Base-by-base conservation (phyloP, 2,797 vertebrate species). In the Tympanoctomys barrerae region DNA sequence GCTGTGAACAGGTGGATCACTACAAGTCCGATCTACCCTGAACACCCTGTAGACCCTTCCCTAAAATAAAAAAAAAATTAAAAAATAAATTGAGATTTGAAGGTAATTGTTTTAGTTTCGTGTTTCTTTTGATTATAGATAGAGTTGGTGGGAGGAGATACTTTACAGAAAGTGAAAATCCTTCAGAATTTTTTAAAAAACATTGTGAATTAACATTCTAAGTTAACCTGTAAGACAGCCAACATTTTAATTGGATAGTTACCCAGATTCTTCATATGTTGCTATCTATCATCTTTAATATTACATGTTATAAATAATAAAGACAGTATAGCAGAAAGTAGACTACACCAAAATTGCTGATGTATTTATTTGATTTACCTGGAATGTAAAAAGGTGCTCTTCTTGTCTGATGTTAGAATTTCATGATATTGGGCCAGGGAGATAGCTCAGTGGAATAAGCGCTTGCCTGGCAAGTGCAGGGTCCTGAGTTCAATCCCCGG, bases 261-360 rank as follows among this genome's bases (percentile, higher is more conserved):
- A 70, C 6, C n/a, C 33, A 39, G 3, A 42, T 95, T 93, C 62
- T 13, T 95, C 68, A 94, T 94, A 14, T 54, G 14, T 6, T 66
- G n/a, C 26, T 89, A 42, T 42, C n/a, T 83, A 7, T 49, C n/a
- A 64, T 87, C 68, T 96, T 92, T 81, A 68, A 46, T 87, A 73
- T 79, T 90, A 85, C 7, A 33, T 49, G 19, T 52, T 90, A 87
- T 87, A 92, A 66, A 90, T 88, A 91, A 86, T 94, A 95, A 87
- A 93, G 26, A 10, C 54, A 92, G 0, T 87, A 46, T 10, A 46
- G 7, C 61, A 85, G 78, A 95, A 94, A 94, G 36, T 92, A 95
- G 19, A 78, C 19, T 57, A 49, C 4, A 57, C 22, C 36, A 39
- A 26, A 94, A 71, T 96, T 92, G 62, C 36, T 77, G 46, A 68